Evolutionary conservation across 2,113 vertebrate species (phyloP), one percentile per base, ranked within the genome.

Genomic region (Hemichromis elongatus): DNA sequence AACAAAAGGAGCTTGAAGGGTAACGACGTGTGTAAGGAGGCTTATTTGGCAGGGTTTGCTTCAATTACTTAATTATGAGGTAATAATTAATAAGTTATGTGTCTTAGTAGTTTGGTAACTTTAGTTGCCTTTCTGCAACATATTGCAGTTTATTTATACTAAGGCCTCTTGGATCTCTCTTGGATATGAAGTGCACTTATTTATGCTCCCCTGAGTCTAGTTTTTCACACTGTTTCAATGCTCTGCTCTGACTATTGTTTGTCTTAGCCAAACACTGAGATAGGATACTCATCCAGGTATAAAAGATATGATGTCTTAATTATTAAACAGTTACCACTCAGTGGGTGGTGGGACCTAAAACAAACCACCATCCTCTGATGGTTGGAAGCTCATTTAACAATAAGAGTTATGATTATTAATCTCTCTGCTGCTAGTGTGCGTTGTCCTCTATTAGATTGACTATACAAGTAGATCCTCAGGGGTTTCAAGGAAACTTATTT

Each of bases 361-460:
- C n/a, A 56, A 81, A 85, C 70, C 7, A 9, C 68, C n/a, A 79
- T 89, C 66, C 56, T 9, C 28, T 13, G 50, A 79, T 75, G 50
- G 63, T 14, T 30, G 45, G 77, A 81, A 80, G 33, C 80, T 73
- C 47, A 80, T 90, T 86, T 85, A 68, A 80, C 66, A 87, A 80
- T 82, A 66, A 66, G 2, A 87, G 68, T 55, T 50, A 28, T 87
- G 78, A 91, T 86, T 89, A 87, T 82, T 57, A 90, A 55, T 81
- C 21, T 61, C 56, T 42, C 2, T 68, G 59, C 47, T 30, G 0
- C 54, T 12, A 55, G 33, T 80, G 37, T 57, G 2, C 35, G 70
- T 83, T 87, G 56, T 68, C 83, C 37, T 77, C 73, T 40, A 47
- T 84, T 85, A 54, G 50, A 88, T 89, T 68, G 79, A 81, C 78